A percentile compares a stretch with the other conserved stretches of the same genome.
phyloP scores from a whole-genome alignment of 2,888 invertebrate genomes.

The Dendrolimus houi region DNA sequence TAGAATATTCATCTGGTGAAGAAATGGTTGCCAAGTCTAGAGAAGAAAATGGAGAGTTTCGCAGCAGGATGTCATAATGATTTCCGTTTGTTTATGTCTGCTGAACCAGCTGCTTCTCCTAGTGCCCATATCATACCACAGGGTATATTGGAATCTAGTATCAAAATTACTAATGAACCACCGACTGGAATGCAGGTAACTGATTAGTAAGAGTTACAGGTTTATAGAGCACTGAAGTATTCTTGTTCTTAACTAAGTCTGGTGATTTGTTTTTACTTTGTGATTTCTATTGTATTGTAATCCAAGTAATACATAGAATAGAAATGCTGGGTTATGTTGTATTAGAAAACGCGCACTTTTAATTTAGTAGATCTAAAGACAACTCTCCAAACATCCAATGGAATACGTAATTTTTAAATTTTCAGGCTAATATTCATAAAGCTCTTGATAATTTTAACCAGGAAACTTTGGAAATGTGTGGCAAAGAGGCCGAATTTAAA shows the following conservation, averaged over 20 bases:
- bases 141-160: conserved; percentile 96
- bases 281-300: no score
- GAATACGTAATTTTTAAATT: background rate
- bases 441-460: conserved; percentile 96
- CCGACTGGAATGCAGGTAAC: conserved; percentile 92
- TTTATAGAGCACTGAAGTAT: no score
- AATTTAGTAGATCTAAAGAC: no score
- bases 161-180: conserved; percentile 98
- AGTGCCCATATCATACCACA: conserved; percentile 95
- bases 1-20: conserved; percentile 97
- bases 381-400: no score
- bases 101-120: conserved; percentile 93
- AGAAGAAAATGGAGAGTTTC: conserved; percentile 93
- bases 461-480: conserved; percentile 96
- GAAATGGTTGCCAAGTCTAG: conserved; percentile 93
- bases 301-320: no score
- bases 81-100: conserved; percentile 94
- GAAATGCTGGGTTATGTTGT: no score
- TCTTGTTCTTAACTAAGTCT: no score
- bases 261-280: no score
- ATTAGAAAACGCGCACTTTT: no score
- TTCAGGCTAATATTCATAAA: conserved; percentile 93
- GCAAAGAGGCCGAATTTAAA: conserved; percentile 97
- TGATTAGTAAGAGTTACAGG: background rate
- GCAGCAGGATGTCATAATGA: conserved; percentile 86